Conservation (phyloP, 2,113 vertebrate species). For the Chlamydotis undulata region DNA sequence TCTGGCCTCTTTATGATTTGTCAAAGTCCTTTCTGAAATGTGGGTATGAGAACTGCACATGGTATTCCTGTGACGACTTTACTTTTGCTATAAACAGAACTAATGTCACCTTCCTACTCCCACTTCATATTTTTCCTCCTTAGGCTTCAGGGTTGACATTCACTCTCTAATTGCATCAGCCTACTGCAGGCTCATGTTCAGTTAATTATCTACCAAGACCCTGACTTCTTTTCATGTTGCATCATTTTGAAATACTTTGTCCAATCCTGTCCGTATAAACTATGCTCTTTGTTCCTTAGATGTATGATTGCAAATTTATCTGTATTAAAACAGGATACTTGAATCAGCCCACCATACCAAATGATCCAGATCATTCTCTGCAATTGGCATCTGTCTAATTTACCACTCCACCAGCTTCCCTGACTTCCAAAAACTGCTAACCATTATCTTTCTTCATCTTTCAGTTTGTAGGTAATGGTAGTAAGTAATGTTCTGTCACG, state of each 20-base stretch:
- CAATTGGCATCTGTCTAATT: not conserved
- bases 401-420: not conserved
- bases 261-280: not conserved
- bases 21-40: not conserved
- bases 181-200: conserved; percentile 14
- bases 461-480: not conserved
- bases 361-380: not conserved
- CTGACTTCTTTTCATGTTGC: conserved; percentile 41
- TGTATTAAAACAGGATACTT: not conserved
- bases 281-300: conserved; percentile 8
- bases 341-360: not conserved
- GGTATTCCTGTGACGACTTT: not conserved
- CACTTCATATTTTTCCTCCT: not conserved
- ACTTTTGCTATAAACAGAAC: not conserved
- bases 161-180: conserved; percentile 25
- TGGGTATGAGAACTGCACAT: not conserved
- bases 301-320: not conserved
- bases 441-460: not conserved
- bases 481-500: not conserved
- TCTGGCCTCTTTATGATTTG: not conserved
- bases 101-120: conserved; percentile 16
- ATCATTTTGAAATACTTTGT: conserved; percentile 33
- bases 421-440: not conserved
- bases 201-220: conserved; percentile 36
- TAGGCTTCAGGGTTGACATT: conserved; percentile 24